These are phyloP conservation scores for Elachura formosa DNA, from an alignment of 2,113 vertebrate genomes.

Conservation along the genomic window DNA sequence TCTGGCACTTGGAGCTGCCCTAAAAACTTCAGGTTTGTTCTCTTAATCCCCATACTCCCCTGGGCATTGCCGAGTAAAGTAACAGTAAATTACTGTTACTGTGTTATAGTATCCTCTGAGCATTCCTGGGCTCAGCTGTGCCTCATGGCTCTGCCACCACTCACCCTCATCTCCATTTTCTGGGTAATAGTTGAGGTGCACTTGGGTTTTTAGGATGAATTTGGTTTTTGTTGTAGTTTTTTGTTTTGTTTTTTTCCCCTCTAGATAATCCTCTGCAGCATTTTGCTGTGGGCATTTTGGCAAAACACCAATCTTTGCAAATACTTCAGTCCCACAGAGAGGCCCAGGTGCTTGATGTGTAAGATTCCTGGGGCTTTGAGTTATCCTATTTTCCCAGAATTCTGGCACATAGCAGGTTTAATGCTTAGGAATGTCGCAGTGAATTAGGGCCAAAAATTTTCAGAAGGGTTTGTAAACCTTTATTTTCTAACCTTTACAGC, in stretches of 20 bases:
- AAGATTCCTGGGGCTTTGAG: neutral
- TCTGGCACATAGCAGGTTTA: neutral
- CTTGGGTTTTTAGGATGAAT: neutral
- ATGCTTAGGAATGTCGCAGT: neutral
- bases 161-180: neutral
- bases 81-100: too few relatives aligned
- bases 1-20: neutral
- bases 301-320: neutral
- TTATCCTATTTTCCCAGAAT: neutral
- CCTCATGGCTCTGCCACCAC: rapidly evolving
- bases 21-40: neutral
- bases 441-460: neutral
- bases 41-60: rapidly evolving
- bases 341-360: neutral
- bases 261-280: neutral
- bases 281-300: neutral
- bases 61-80: too few relatives aligned
- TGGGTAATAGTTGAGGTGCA: neutral
- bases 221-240: neutral
- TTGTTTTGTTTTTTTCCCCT: neutral
- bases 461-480: neutral
- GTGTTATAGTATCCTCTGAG: neutral
- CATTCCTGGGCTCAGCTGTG: neutral
- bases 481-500: neutral
- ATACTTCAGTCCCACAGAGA: neutral